Conservation (phyloP, 2,888 invertebrate genomes). For the Tetropium fuscum region DNA sequence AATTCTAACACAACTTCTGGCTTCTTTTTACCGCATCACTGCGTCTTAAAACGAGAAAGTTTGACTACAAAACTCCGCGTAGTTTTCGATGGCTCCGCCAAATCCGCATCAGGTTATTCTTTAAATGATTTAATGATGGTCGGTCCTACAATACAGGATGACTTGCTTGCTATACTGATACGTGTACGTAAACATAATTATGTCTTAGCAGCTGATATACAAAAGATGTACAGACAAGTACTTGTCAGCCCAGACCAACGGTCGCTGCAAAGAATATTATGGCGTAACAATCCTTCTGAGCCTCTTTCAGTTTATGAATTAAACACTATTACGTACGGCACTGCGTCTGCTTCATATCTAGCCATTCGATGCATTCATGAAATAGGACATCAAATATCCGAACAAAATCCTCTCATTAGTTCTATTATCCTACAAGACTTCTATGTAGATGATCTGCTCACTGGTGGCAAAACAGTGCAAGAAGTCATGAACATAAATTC, state of each 20-base stretch:
- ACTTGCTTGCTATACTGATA: no score
- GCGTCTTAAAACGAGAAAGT: neutral
- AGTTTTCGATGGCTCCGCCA: conserved; percentile 4
- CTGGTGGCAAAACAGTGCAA: conserved; percentile 1
- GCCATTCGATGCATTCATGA: neutral
- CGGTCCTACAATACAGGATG: no score
- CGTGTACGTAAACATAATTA: no score
- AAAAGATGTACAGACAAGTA: no score
- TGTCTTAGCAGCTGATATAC: no score
- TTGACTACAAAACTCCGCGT: neutral
- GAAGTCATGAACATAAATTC: conserved; percentile 2
- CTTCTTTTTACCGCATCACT: conserved; percentile 10
- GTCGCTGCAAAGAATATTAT: no score
- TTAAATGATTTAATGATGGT: conserved; percentile 7
- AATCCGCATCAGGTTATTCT: neutral
- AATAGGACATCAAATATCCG: neutral
- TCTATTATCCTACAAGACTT: conserved; percentile 2
- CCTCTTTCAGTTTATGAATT: neutral
- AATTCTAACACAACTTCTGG: neutral
- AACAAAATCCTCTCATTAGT: conserved; percentile 3
- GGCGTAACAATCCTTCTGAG: neutral
- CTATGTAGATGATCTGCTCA: conserved; percentile 1
- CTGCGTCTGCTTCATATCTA: neutral
- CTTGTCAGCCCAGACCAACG: no score
- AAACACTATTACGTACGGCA: neutral